A percentile compares a stretch with the other conserved stretches of the same genome.
phyloP scores from a whole-genome alignment of 1,140 invertebrate species.

The Babylonia areolata region DNA sequence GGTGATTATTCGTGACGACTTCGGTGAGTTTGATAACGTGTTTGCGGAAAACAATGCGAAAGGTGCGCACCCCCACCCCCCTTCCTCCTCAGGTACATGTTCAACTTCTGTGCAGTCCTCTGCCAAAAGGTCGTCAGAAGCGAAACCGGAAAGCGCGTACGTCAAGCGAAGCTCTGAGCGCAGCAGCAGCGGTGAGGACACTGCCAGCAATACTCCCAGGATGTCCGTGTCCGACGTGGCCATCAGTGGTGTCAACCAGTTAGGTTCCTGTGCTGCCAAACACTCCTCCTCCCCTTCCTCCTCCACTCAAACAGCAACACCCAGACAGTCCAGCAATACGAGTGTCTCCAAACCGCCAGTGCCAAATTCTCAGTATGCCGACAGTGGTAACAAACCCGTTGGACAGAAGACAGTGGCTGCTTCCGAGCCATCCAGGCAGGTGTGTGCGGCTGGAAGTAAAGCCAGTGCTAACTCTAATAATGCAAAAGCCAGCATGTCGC shows the following conservation, averaged over 20 bases:
- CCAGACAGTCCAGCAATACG: background rate
- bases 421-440: background rate
- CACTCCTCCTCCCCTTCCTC: background rate
- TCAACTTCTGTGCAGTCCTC: background rate
- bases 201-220: background rate
- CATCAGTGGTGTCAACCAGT: conserved; percentile 1
- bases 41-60: background rate
- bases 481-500: background rate
- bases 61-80: background rate
- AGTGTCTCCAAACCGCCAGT: conserved; percentile 11
- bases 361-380: background rate
- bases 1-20: conserved; percentile 12
- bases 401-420: background rate
- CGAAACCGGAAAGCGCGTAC: conserved; percentile 18
- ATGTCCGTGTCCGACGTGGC: conserved; percentile 11
- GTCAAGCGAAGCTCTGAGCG: background rate
- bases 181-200: background rate
- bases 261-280: background rate
- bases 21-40: background rate
- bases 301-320: background rate
- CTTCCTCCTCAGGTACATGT: background rate
- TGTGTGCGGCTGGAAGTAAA: background rate
- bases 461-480: background rate
- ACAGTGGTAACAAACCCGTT: background rate
- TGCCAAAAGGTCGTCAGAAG: background rate